These are phyloP conservation scores for Meta bourneti DNA, from an alignment of 2,888 invertebrate species.

Conservation along the genomic window DNA sequence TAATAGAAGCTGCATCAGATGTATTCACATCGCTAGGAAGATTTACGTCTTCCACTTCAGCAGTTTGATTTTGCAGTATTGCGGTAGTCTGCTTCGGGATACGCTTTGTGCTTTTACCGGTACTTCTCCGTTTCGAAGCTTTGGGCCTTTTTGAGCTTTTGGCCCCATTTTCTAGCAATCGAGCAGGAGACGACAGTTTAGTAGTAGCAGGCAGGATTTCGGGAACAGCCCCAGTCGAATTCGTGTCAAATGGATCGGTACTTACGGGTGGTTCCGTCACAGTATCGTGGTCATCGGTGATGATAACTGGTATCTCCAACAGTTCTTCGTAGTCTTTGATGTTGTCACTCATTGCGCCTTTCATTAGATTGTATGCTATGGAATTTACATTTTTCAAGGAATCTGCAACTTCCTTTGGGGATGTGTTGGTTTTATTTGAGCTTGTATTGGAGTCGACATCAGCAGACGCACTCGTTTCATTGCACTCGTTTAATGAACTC, in stretches of 20 bases:
- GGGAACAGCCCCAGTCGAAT: too few relatives aligned
- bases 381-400: not conserved
- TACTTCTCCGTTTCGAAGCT: not conserved
- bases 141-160: conserved; percentile 19
- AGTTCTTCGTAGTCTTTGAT: conserved; percentile 44
- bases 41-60: too few relatives aligned
- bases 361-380: conserved; percentile 13
- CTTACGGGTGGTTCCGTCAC: too few relatives aligned
- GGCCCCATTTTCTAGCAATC: not conserved
- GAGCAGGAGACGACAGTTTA: not conserved
- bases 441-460: too few relatives aligned
- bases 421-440: not conserved
- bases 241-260: too few relatives aligned
- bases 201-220: not conserved
- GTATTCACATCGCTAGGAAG: not conserved
- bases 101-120: not conserved
- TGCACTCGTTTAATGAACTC: not conserved
- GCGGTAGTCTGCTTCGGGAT: too few relatives aligned
- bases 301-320: conserved; percentile 56
- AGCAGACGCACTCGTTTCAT: not conserved
- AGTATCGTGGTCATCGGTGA: conserved; percentile 48
- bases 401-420: not conserved
- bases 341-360: conserved; percentile 30
- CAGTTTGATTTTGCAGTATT: too few relatives aligned
- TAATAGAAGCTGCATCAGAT: not conserved